Evolutionary conservation across 2,113 vertebrate species (phyloP).

Genomic region (Stictonetta naevosa): DNA sequence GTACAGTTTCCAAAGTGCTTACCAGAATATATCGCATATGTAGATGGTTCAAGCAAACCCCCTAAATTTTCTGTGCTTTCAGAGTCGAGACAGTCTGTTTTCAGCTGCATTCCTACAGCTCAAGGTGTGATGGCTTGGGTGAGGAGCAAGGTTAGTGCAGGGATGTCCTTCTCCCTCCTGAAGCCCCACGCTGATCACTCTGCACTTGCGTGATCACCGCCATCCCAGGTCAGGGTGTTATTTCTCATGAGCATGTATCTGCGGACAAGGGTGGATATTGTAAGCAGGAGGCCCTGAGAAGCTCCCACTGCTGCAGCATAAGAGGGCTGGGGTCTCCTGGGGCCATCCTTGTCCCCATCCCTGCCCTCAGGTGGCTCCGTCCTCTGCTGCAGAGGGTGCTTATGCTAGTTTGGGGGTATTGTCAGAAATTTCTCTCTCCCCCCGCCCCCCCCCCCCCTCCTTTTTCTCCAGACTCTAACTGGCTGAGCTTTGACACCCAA

Average conservation of each 20-base stretch:
- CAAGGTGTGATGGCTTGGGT: neutral
- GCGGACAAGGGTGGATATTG: neutral
- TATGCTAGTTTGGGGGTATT: fast-evolving
- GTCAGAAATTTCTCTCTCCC: neutral
- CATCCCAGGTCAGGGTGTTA: neutral
- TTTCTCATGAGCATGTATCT: neutral
- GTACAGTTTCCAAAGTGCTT: neutral
- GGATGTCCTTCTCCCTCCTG: neutral
- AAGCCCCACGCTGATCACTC: neutral
- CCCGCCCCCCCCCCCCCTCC: too few relatives aligned
- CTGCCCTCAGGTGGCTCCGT: neutral
- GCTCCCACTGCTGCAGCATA: neutral
- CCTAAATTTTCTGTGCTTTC: neutral
- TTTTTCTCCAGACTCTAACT: neutral
- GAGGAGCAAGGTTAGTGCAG: neutral
- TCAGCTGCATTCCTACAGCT: neutral
- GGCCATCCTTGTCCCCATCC: neutral
- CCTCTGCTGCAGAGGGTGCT: neutral
- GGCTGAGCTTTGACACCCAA: neutral
- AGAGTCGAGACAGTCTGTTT: neutral
- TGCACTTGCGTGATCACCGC: neutral
- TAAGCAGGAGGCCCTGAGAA: neutral
- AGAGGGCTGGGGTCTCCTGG: neutral
- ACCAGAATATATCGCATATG: fast-evolving
- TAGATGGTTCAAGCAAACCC: neutral